These are phyloP conservation scores for Microtus montanus DNA, from an alignment of 2,113 vertebrate genomes.

Conservation along the genomic window DNA sequence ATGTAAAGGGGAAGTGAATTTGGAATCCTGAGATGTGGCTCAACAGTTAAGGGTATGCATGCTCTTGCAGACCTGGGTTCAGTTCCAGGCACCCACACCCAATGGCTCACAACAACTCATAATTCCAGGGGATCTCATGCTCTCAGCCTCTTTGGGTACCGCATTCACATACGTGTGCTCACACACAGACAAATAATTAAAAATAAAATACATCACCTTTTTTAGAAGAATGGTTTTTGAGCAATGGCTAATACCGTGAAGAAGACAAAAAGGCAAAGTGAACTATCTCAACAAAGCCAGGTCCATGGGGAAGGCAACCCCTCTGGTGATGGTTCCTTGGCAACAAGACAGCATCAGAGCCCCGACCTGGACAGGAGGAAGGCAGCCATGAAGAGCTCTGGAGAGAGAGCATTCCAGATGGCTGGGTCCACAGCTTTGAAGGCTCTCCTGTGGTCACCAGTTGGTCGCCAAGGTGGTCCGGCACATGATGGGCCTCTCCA, in stretches of 20 bases:
- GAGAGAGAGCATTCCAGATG: background rate
- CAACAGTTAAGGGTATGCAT: background rate
- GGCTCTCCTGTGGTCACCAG: background rate
- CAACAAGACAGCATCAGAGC: background rate
- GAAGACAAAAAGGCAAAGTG: no score
- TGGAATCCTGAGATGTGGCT: no score
- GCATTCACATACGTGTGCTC: background rate
- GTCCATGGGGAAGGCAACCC: no score
- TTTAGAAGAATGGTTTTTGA: background rate
- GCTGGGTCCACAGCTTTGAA: fast-evolving
- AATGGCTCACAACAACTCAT: background rate
- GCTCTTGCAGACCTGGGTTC: background rate
- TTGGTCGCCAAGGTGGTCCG: fast-evolving
- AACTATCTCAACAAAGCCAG: background rate
- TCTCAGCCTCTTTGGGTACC: background rate
- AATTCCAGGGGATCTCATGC: background rate
- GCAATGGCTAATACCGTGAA: background rate
- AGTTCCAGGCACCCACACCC: background rate
- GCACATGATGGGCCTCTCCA: background rate
- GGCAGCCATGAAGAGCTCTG: background rate
- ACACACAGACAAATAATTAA: background rate
- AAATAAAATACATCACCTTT: background rate
- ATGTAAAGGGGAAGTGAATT: background rate
- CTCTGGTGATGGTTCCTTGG: fast-evolving
- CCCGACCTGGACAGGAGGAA: background rate